phyloP scores from a whole-genome alignment of 2,113 vertebrate genomes.

The Balaeniceps rex region DNA sequence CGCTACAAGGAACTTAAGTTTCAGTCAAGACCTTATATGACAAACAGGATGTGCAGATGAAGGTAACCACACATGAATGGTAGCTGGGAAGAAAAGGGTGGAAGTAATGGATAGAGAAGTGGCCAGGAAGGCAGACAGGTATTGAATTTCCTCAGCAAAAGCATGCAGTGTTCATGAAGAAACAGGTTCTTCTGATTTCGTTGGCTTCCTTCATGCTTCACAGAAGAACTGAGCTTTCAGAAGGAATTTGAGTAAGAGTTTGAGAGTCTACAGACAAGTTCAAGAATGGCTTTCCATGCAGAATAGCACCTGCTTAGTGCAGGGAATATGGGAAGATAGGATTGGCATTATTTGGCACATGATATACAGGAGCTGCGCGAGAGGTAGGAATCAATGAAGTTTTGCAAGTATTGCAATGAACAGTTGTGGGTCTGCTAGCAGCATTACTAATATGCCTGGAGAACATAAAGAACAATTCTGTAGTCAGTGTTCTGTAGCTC shows the following conservation, averaged over 20 bases:
- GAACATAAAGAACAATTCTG: background rate
- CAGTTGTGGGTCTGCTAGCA: background rate
- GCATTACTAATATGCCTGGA: background rate
- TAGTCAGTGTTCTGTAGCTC: background rate
- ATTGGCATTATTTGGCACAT: background rate
- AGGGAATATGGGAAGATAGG: background rate
- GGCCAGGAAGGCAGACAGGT: background rate
- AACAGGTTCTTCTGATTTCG: background rate
- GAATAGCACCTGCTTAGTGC: background rate
- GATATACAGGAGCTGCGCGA: background rate
- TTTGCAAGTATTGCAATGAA: background rate
- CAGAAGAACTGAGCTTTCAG: background rate
- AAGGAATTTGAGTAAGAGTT: background rate
- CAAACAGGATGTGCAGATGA: background rate
- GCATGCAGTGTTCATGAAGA: background rate
- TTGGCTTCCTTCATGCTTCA: background rate
- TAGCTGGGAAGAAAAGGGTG: background rate
- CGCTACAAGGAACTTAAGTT: background rate
- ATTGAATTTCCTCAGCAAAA: background rate
- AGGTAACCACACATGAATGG: accelerated
- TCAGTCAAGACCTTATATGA: background rate
- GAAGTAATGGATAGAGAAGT: background rate
- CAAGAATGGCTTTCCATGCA: background rate
- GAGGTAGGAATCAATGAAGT: background rate
- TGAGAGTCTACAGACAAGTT: background rate